A percentile compares a stretch with the other conserved stretches of the same genome.
Evolutionary conservation across 2,797 vertebrate genomes (phyloP).

Genomic region (Staurois parvus): DNA sequence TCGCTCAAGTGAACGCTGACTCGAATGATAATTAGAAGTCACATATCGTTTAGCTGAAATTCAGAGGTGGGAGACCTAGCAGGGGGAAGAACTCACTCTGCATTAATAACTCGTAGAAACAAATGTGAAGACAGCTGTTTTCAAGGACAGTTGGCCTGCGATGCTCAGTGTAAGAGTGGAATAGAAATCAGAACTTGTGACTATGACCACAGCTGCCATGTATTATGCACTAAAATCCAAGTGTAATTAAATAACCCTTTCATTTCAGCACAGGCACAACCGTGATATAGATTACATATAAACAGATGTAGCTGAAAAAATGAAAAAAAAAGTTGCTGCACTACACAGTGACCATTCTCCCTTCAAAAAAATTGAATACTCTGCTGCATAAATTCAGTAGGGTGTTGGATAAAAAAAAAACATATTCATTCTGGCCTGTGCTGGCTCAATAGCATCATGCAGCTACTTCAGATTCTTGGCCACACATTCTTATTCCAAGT

Average conservation of each 20-base stretch:
- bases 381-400: no score
- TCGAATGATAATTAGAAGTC: slow-evolving; percentile 17
- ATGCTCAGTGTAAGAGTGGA: neutral
- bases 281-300: neutral
- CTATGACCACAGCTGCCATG: neutral
- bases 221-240: neutral
- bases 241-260: no score
- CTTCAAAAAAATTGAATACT: no score
- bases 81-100: neutral
- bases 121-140: slow-evolving; percentile 39
- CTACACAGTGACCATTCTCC: no score
- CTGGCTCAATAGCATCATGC: no score
- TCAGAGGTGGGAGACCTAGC: slow-evolving; percentile 8
- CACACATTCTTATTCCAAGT: no score
- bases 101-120: slow-evolving; percentile 36
- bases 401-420: no score
- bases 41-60: slow-evolving; percentile 9
- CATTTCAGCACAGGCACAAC: slow-evolving; percentile 5
- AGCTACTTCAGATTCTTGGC: no score
- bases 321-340: no score
- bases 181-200: neutral
- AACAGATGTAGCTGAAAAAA: no score
- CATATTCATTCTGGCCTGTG: no score
- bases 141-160: slow-evolving; percentile 31
- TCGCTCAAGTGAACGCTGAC: neutral